Base-by-base conservation (phyloP, 2,888 invertebrate genomes). In the Lordiphosa fenestrarum region DNA sequence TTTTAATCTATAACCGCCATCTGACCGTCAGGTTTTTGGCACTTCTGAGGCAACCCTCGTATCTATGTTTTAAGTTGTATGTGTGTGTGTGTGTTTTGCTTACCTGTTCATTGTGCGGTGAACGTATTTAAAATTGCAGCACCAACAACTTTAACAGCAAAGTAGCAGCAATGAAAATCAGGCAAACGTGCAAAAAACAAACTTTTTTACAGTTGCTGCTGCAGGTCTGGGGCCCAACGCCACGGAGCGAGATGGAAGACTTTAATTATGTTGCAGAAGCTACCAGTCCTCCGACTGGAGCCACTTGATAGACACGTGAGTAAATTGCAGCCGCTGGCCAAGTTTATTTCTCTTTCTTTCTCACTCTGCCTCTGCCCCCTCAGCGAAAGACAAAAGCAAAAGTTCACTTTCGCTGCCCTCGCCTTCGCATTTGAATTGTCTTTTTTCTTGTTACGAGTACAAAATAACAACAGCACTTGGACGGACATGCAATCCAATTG, bases 41-140 rank as follows among this genome's bases (percentile, higher is more conserved):
- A 30, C 30, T 30, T 9, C 1, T 9, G 6, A 3, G 50, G 53
- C 38, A 49, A 62, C 50, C 54, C 41, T 44, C 54, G 47, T 56
- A 44, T 47, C 15, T 54, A n/a, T 55, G 46, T 39, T 21, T 40
- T 46, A 57, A 42, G 42, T n/a, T 52, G 12, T 53, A 40, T 41
- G 37, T 48, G 48, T 53, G 44, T 57, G 13, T 47, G 7, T 19
- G 35, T 36, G 42, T 41, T 73, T 66, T 73, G 85, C 83, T 81
- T 81, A 81, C 80, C 80, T 84, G 85, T 84, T 78, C 80, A 81
- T 81, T 69, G 85, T 81, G 73, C 65, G 73, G 65, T 40, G 66
- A 56, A 33, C 50, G 82, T 71, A 71, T 69, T 84, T 84, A 57
- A 84, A 84, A 78, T 84, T 81, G 77, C 77, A 71, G 61, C 77